Evolutionary conservation across 2,797 vertebrate genomes (phyloP).

Genomic region (Aldrovandia affinis): DNA sequence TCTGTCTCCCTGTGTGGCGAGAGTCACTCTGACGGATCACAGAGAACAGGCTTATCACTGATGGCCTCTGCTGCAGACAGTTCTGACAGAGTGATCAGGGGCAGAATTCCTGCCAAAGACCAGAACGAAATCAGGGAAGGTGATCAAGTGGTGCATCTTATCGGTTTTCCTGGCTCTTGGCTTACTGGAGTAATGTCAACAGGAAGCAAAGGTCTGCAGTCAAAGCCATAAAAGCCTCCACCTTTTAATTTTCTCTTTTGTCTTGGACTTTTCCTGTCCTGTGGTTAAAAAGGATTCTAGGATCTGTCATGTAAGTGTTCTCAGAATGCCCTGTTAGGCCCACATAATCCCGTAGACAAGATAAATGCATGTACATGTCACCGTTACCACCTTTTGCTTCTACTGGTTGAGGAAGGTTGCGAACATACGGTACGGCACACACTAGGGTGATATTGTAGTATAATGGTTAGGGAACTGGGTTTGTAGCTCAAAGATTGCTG

Average conservation of each 20-base stretch:
- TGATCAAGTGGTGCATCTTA: not conserved
- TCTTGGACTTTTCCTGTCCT: not conserved
- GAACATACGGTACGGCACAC: not conserved
- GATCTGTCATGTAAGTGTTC: not conserved
- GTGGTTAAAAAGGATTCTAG: not conserved
- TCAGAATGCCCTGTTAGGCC: not conserved
- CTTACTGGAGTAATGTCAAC: conserved; percentile 17
- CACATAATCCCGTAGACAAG: not conserved
- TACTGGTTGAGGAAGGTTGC: not conserved
- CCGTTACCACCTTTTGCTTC: not conserved
- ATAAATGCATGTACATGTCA: not conserved
- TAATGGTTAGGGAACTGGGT: too few relatives aligned
- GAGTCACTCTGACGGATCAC: not conserved
- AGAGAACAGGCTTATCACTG: conserved; percentile 2
- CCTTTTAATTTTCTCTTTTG: not conserved
- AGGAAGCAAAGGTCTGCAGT: conserved; percentile 8
- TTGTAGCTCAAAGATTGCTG: too few relatives aligned
- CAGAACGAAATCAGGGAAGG: not conserved
- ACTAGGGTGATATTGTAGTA: too few relatives aligned
- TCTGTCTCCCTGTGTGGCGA: not conserved
- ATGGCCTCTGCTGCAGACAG: not conserved
- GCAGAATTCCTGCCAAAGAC: not conserved
- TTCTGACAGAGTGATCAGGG: not conserved
- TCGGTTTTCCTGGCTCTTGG: conserved; percentile 3
- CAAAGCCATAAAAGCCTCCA: not conserved